A percentile compares a stretch with the other conserved stretches of the same genome.
phyloP scores from a whole-genome alignment of 2,113 vertebrate species.

The Sinocyclocheilus maitianheensis region DNA sequence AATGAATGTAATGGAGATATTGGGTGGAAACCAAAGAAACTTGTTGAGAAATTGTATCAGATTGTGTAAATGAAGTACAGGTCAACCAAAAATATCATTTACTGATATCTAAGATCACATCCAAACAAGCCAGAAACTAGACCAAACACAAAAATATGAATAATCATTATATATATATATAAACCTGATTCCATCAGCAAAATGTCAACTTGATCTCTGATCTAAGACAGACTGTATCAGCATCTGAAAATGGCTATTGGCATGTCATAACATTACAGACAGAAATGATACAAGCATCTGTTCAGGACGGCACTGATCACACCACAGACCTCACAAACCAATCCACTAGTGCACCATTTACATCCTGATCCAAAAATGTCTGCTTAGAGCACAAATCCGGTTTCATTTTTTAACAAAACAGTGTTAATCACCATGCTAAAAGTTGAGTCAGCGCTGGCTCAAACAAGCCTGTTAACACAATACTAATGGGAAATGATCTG shows the following conservation, averaged over 20 bases:
- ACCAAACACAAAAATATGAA: neutral
- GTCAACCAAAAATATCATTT: neutral
- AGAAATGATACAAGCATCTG: neutral
- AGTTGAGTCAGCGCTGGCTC: neutral
- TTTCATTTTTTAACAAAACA: neutral
- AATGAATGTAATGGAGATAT: neutral
- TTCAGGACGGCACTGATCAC: neutral
- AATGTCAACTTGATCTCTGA: neutral
- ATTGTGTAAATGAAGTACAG: too few species aligned
- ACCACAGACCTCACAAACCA: neutral
- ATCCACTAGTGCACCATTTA: neutral
- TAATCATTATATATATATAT: neutral
- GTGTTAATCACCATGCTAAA: neutral
- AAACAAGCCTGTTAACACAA: slow-evolving; percentile 1
- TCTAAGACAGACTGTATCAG: neutral
- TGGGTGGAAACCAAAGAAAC: neutral
- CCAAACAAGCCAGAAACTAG: neutral
- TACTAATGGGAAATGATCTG: neutral
- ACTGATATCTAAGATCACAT: neutral
- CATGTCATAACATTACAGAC: neutral
- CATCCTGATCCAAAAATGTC: neutral
- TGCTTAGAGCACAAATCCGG: neutral
- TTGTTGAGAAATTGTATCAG: neutral
- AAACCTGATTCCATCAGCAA: neutral
- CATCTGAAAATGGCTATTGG: neutral